Percentiles rank a stretch among this genome's conserved stretches.
These are phyloP conservation scores for Heliothis virescens DNA, from an alignment of 1,140 invertebrate species.

Conservation along the genomic window DNA sequence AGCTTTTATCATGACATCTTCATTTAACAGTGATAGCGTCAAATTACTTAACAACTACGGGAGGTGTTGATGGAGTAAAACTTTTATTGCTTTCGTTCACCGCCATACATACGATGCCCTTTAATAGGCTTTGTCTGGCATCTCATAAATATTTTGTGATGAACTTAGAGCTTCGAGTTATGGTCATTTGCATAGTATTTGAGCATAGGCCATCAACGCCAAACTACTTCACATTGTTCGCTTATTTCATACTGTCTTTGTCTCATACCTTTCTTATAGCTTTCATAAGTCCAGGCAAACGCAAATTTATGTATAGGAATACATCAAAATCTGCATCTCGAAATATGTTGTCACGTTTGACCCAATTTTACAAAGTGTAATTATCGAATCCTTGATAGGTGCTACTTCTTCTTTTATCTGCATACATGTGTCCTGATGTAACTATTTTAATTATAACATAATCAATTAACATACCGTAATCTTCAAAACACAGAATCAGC, in stretches of 20 bases:
- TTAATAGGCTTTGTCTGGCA: neutral
- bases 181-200: neutral
- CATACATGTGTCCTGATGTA: neutral
- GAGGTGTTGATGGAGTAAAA: neutral
- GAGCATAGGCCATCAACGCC: neutral
- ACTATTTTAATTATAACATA: conserved; percentile 7
- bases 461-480: conserved; percentile 44
- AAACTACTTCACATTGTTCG: neutral
- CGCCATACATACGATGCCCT: neutral
- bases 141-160: neutral
- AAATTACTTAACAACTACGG: neutral
- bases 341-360: too few species aligned
- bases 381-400: too few species aligned
- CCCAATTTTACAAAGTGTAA: too few species aligned
- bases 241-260: neutral
- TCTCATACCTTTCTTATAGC: neutral
- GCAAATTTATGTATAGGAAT: too few species aligned
- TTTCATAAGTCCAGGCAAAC: too few species aligned
- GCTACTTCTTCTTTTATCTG: too few species aligned
- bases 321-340: too few species aligned
- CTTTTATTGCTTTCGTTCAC: conserved; percentile 1
- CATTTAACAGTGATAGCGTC: neutral
- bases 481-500: conserved; percentile 17
- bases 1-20: neutral
- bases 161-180: neutral